Evolutionary conservation across 2,113 vertebrate species (phyloP), one percentile per base, ranked within the genome.

Genomic region (Scomber scombrus): DNA sequence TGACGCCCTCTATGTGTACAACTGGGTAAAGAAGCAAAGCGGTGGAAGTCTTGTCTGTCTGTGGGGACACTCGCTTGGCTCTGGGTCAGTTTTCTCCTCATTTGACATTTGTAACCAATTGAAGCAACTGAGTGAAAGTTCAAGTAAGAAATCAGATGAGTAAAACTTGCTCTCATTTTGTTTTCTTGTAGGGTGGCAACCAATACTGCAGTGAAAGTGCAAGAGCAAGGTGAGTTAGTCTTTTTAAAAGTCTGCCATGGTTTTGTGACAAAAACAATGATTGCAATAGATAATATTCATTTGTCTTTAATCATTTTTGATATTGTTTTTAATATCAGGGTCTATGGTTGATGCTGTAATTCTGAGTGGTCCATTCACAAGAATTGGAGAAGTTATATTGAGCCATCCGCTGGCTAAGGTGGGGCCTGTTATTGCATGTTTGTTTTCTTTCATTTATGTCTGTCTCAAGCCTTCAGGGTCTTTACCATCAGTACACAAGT

Each of bases 21-120:
- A 96, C 40, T 98, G 97, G 97, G 94, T 85, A 16, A 96, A 95
- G 86, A 89, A 81, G 0, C 95, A 87, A 31, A 95, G 93, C 0
- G 86, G 91, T 0, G 87, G 85, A 19, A 94, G 92, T 47, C 88
- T 71, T 0, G 85, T 97, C 60, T 90, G 93, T 82, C 64, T 98
- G 60, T 98, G 97, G 97, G 97, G 97, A 61, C 97, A 97, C 71
- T 98, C 96, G 0, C 18, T 97, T 5, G 97, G 97, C 10, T 93
- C 96, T 0, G 97, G 96, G 97, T 97, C 78, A 89, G 89, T 85
- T 79, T 26, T 52, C 14, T 62, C 29, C n/a, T 57, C 0, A 34
- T n/a, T n/a, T n/a, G 29, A 60, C 29, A 16, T 5, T 1, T 60
- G 34, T 40, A 40, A 40, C 34, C 9, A n/a, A 63, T n/a, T 16